Conservation (phyloP, 2,797 vertebrate genomes). For the Poecile montanus region DNA sequence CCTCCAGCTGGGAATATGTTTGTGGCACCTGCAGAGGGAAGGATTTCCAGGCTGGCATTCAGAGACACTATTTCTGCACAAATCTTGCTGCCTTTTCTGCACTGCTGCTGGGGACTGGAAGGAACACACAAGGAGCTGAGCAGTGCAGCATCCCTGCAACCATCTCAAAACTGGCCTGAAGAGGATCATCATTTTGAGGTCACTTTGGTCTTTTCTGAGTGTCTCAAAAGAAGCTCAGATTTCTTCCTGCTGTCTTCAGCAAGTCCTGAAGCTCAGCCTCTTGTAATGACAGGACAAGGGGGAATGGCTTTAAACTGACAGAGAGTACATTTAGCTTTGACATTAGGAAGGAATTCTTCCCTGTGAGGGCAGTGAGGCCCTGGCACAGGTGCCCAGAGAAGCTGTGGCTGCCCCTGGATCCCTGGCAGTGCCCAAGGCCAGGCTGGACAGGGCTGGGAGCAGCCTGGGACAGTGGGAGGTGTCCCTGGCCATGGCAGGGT, state of each 20-base stretch:
- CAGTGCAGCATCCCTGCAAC: background rate
- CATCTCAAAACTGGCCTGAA: background rate
- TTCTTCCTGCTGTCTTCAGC: background rate
- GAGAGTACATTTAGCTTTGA: background rate
- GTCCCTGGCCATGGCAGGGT: background rate
- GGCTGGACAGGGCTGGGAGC: rapidly evolving
- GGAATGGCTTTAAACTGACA: background rate
- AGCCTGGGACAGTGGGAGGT: rapidly evolving
- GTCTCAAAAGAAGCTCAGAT: background rate
- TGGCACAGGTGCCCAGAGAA: background rate
- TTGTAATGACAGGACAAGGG: background rate
- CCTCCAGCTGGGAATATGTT: background rate
- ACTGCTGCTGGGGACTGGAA: background rate
- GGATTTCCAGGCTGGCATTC: background rate
- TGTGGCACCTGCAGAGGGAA: background rate
- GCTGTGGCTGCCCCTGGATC: background rate
- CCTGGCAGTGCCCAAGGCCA: background rate
- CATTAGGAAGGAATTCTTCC: background rate
- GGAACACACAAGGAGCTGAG: background rate
- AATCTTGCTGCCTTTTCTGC: background rate
- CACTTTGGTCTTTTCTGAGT: background rate
- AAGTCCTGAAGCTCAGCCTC: background rate
- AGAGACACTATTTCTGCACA: background rate
- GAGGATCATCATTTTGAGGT: background rate
- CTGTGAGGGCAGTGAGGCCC: rapidly evolving